Percentiles rank a stretch among this genome's conserved stretches.
Evolutionary conservation across 2,888 invertebrate species (phyloP).

Genomic region (Drosophila tripunctata): DNA sequence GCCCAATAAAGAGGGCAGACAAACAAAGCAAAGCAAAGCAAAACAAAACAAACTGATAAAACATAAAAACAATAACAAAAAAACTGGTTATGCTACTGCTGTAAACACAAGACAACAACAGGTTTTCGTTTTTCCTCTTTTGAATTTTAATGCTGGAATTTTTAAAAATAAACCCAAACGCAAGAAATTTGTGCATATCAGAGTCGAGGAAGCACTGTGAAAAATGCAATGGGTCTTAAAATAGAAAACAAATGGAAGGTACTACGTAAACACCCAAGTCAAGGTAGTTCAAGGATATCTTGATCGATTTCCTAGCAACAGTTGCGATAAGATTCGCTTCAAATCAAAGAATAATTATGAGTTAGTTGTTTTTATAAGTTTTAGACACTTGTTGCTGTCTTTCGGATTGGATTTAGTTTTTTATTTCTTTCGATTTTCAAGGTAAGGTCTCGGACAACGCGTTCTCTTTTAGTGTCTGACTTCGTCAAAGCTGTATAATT

Average conservation of each 20-base stretch:
- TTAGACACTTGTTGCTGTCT: neutral
- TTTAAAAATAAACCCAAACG: constrained; percentile 49
- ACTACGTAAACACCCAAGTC: neutral
- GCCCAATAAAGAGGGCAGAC: constrained; percentile 6
- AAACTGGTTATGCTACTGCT: constrained; percentile 41
- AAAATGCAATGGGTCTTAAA: constrained; percentile 45
- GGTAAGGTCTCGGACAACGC: constrained; percentile 75
- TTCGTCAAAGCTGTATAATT: constrained; percentile 54
- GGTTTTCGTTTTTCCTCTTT: constrained; percentile 52
- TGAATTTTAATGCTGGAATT: constrained; percentile 19
- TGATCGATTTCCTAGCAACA: constrained; percentile 16
- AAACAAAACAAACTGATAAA: constrained; percentile 44
- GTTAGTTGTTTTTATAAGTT: constrained; percentile 9
- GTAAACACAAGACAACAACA: constrained; percentile 37
- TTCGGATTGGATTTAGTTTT: constrained; percentile 5
- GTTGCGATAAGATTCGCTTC: constrained; percentile 6
- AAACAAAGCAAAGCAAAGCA: constrained; percentile 23
- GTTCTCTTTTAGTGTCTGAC: constrained; percentile 55
- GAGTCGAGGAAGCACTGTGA: constrained; percentile 1
- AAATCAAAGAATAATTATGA: constrained; percentile 20
- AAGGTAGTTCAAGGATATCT: constrained; percentile 38
- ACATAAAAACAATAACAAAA: constrained; percentile 41
- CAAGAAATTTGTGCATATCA: constrained; percentile 12
- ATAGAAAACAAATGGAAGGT: constrained; percentile 35
- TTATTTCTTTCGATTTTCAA: constrained; percentile 39